These are phyloP conservation scores for Hymenochirus boettgeri DNA, from an alignment of 2,113 vertebrate genomes.

Conservation along the genomic window DNA sequence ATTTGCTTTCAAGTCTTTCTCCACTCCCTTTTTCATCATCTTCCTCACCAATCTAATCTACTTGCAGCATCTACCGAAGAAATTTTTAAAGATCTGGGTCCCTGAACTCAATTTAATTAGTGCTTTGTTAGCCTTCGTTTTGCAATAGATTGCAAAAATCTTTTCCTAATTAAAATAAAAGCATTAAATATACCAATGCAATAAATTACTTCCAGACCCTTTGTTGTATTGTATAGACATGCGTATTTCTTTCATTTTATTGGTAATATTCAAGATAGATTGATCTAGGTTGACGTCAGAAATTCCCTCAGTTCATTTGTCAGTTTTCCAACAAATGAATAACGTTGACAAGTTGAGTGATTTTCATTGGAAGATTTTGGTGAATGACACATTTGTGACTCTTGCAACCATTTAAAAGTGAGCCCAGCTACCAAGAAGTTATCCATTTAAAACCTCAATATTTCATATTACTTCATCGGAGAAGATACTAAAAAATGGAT, in stretches of 20 bases:
- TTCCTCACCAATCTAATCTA: slow-evolving; percentile 45
- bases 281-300: slow-evolving; percentile 54
- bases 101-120: slow-evolving; percentile 44
- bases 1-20: slow-evolving; percentile 48
- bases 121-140: slow-evolving; percentile 41
- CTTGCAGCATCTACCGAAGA: slow-evolving; percentile 45
- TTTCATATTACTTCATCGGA: slow-evolving; percentile 45
- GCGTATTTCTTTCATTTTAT: slow-evolving; percentile 49
- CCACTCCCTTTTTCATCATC: slow-evolving; percentile 42
- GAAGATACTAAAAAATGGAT: slow-evolving; percentile 46
- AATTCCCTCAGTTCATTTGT: slow-evolving; percentile 52
- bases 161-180: slow-evolving; percentile 52
- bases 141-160: slow-evolving; percentile 45
- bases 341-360: slow-evolving; percentile 60
- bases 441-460: slow-evolving; percentile 44
- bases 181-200: slow-evolving; percentile 43
- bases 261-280: slow-evolving; percentile 48
- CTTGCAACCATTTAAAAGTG: slow-evolving; percentile 54
- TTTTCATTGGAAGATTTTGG: slow-evolving; percentile 45
- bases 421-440: slow-evolving; percentile 46
- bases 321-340: slow-evolving; percentile 60
- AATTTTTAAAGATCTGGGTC: slow-evolving; percentile 35
- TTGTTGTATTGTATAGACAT: slow-evolving; percentile 11
- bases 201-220: slow-evolving; percentile 49
- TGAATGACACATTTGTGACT: slow-evolving; percentile 34